These are phyloP conservation scores for Mayetiola destructor DNA, from an alignment of 2,888 invertebrate genomes.

Conservation along the genomic window DNA sequence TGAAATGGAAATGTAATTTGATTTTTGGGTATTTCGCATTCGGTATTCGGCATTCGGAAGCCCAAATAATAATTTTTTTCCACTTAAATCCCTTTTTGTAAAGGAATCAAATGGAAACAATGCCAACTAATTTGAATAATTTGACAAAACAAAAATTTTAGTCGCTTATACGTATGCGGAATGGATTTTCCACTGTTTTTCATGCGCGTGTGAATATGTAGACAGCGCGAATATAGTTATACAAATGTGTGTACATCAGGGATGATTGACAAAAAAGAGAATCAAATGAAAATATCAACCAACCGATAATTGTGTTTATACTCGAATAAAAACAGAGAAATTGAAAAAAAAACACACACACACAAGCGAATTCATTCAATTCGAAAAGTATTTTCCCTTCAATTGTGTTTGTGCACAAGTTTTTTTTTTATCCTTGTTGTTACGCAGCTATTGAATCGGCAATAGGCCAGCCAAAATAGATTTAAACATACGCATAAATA, in stretches of 20 bases:
- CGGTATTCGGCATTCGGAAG: conserved; percentile 9
- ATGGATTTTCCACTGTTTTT: background rate
- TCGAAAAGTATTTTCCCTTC: background rate
- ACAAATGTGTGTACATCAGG: too few relatives aligned
- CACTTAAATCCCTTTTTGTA: conserved; percentile 8
- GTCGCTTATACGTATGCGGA: background rate
- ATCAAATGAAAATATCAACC: background rate
- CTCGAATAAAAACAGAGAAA: too few relatives aligned
- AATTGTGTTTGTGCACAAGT: background rate
- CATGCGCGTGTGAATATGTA: conserved; percentile 1
- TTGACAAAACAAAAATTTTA: conserved; percentile 4
- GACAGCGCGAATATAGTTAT: too few relatives aligned
- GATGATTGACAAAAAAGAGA: background rate
- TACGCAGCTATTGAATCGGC: background rate
- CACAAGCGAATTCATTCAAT: background rate
- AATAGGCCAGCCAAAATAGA: conserved; percentile 9
- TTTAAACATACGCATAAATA: conserved; percentile 2
- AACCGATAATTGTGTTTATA: conserved; percentile 8
- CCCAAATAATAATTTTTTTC: conserved; percentile 5
- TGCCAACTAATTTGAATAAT: conserved; percentile 10
- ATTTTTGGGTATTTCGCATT: too few relatives aligned
- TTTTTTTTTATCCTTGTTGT: background rate
- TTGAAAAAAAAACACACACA: background rate
- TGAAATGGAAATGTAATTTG: background rate
- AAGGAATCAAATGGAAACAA: conserved; percentile 7